phyloP scores from a whole-genome alignment of 2,113 vertebrate genomes.

The Dromaius novaehollandiae region DNA sequence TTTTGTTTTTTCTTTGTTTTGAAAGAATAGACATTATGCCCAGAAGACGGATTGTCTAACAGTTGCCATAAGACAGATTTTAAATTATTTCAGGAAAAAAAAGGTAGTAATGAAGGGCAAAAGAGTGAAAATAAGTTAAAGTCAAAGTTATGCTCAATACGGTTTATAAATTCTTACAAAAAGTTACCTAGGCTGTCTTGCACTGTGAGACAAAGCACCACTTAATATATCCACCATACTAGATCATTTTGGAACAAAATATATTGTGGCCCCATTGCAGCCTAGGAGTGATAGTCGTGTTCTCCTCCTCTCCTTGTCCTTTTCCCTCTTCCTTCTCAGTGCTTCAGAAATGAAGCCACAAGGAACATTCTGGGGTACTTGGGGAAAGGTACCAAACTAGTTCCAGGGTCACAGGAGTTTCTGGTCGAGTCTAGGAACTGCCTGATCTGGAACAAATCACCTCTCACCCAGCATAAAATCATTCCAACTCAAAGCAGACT shows the following conservation, averaged over 20 bases:
- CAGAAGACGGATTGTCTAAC: slow-evolving; percentile 16
- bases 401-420: background rate
- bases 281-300: background rate
- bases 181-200: background rate
- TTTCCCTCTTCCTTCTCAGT: background rate
- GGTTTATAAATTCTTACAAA: background rate
- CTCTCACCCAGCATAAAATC: background rate
- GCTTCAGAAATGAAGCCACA: background rate
- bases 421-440: background rate
- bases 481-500: background rate
- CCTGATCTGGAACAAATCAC: background rate
- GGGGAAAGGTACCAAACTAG: background rate
- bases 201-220: background rate
- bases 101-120: background rate
- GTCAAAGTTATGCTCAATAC: background rate
- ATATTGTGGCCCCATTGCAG: too few relatives aligned
- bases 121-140: background rate
- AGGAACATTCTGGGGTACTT: background rate
- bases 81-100: background rate
- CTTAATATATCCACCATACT: background rate
- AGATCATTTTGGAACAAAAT: background rate
- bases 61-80: background rate
- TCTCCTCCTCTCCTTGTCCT: background rate
- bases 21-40: background rate
- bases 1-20: background rate